A percentile compares a stretch with the other conserved stretches of the same genome.
Evolutionary conservation across 2,113 vertebrate genomes (phyloP).

Genomic region (Turnix velox): DNA sequence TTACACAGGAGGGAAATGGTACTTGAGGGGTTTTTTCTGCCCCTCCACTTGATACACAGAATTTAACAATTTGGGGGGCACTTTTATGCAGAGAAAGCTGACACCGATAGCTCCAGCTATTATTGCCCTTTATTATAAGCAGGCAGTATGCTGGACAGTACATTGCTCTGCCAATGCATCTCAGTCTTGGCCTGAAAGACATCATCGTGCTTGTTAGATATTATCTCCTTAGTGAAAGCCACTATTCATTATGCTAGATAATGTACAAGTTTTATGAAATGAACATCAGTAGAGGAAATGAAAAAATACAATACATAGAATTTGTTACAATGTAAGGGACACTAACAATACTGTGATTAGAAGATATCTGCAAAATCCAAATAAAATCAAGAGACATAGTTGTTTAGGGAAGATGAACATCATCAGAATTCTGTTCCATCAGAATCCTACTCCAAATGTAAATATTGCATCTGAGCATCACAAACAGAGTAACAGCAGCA

Average conservation of each 20-base stretch:
- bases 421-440: not conserved
- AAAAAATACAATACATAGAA: not conserved
- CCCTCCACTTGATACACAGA: not conserved
- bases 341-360: not conserved
- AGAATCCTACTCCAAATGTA: not conserved
- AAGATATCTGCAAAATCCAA: not conserved
- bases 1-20: not conserved
- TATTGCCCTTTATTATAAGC: not conserved
- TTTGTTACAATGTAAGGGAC: not conserved
- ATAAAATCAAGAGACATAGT: not conserved
- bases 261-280: fast-evolving
- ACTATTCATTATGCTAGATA: not conserved
- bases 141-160: not conserved
- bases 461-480: not conserved
- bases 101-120: not conserved
- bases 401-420: not conserved
- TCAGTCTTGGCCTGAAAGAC: not conserved
- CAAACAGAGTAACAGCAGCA: not conserved
- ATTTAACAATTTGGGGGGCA: not conserved
- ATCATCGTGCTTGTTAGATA: not conserved
- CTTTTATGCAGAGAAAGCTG: not conserved
- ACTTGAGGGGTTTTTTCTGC: fast-evolving
- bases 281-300: not conserved
- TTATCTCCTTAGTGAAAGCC: not conserved
- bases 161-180: not conserved